Evolutionary conservation across 2,113 vertebrate species (phyloP).

Genomic region (Hippocampus mohnikei): DNA sequence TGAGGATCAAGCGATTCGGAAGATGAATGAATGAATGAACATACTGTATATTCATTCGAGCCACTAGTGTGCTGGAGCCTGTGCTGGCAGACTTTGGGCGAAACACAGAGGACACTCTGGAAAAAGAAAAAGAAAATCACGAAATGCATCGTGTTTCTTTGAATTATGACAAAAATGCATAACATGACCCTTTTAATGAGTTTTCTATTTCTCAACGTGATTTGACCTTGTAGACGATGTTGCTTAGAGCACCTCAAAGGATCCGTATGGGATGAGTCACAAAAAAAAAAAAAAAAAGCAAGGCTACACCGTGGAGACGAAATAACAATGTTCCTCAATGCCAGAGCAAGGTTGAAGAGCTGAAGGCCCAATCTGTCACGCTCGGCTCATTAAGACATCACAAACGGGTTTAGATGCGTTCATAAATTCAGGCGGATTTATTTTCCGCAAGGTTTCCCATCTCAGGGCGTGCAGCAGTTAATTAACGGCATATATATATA

Average conservation of each 20-base stretch:
- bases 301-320: slow-evolving; percentile 12
- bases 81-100: background rate
- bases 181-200: background rate
- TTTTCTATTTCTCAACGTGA: slow-evolving; percentile 53
- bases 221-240: slow-evolving; percentile 63
- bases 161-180: background rate
- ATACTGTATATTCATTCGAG: too few species aligned
- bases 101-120: background rate
- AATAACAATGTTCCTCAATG: slow-evolving; percentile 34
- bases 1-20: too few species aligned
- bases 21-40: too few species aligned
- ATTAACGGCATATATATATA: background rate
- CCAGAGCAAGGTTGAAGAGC: slow-evolving; percentile 37
- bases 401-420: slow-evolving; percentile 12
- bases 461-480: background rate
- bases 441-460: background rate
- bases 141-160: background rate
- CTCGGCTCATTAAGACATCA: background rate
- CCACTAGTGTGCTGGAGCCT: background rate
- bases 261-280: slow-evolving; percentile 60
- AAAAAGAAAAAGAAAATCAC: background rate
- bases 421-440: slow-evolving; percentile 6
- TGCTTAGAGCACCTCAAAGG: slow-evolving; percentile 60
- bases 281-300: background rate
- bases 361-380: slow-evolving; percentile 18